phyloP scores from a whole-genome alignment of 2,797 vertebrate species.

The Phrynocephalus forsythii region DNA sequence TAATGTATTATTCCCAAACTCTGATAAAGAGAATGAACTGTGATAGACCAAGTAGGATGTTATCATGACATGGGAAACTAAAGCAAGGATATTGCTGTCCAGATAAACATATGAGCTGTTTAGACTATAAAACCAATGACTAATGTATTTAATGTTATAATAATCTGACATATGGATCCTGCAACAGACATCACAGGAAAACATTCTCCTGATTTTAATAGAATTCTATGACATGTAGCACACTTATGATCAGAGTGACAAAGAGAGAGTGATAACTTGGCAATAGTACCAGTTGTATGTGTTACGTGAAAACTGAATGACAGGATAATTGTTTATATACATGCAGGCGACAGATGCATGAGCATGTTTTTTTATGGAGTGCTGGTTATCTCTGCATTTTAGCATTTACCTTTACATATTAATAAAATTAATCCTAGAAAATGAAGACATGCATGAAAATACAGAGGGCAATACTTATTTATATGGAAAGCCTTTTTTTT shows the following conservation, averaged over 20 bases:
- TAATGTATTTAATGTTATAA: not conserved
- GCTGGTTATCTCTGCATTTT: slow-evolving; percentile 61
- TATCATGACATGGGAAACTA: not conserved
- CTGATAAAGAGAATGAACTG: not conserved
- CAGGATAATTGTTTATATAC: slow-evolving; percentile 44
- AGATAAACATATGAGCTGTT: not conserved
- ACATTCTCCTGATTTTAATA: slow-evolving; percentile 19
- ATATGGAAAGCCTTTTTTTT: slow-evolving; percentile 84
- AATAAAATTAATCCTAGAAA: slow-evolving; percentile 52
- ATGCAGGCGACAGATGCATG: slow-evolving; percentile 26
- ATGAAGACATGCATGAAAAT: slow-evolving; percentile 72
- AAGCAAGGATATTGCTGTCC: not conserved
- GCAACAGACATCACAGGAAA: not conserved
- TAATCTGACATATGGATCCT: not conserved
- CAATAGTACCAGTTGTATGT: slow-evolving; percentile 30
- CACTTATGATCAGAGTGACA: not conserved
- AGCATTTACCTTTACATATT: slow-evolving; percentile 56
- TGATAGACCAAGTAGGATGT: not conserved
- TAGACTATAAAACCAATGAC: not conserved
- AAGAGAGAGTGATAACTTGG: slow-evolving; percentile 51
- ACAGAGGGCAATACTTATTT: slow-evolving; percentile 79
- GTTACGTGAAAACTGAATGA: slow-evolving; percentile 49
- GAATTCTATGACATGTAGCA: not conserved
- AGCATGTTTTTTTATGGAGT: slow-evolving; percentile 38
- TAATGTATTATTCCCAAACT: too few species aligned